These are phyloP conservation scores for Dicentrarchus labrax DNA, from an alignment of 2,113 vertebrate genomes.

Conservation along the genomic window DNA sequence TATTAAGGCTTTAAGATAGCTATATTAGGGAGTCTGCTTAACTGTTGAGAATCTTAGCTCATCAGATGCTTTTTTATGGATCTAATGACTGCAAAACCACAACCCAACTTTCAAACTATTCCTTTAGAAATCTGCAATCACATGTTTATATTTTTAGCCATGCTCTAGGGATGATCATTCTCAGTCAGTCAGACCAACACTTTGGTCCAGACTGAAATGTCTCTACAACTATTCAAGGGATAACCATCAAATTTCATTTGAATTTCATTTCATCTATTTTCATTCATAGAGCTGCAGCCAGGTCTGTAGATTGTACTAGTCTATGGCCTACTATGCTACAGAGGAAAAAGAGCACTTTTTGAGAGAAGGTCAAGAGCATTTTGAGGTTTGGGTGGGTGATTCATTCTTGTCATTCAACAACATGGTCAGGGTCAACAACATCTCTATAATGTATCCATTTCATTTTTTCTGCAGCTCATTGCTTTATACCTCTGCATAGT, in stretches of 20 bases:
- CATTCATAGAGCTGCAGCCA: not conserved
- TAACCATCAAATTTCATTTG: not conserved
- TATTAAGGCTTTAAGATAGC: not conserved
- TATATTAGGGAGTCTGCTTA: constrained; percentile 1
- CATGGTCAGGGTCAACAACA: constrained; percentile 1
- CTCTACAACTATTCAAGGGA: not conserved
- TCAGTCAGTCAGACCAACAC: not conserved
- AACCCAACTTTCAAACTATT: not conserved
- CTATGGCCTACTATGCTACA: not conserved
- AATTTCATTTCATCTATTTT: too few relatives aligned
- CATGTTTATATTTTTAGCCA: not conserved
- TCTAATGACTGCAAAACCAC: not conserved
- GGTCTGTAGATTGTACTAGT: not conserved
- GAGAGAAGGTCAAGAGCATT: constrained; percentile 24
- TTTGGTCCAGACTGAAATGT: not conserved
- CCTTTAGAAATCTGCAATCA: not conserved
- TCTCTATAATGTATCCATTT: not conserved
- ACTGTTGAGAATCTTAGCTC: not conserved
- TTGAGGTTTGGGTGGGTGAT: not conserved
- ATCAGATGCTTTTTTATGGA: not conserved
- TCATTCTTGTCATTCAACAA: not conserved
- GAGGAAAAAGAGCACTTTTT: not conserved
- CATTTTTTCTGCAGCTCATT: not conserved
- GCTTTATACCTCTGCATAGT: not conserved
- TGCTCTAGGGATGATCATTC: not conserved